Base-by-base conservation (phyloP, 2,113 vertebrate species). In the Fulmarus glacialis region DNA sequence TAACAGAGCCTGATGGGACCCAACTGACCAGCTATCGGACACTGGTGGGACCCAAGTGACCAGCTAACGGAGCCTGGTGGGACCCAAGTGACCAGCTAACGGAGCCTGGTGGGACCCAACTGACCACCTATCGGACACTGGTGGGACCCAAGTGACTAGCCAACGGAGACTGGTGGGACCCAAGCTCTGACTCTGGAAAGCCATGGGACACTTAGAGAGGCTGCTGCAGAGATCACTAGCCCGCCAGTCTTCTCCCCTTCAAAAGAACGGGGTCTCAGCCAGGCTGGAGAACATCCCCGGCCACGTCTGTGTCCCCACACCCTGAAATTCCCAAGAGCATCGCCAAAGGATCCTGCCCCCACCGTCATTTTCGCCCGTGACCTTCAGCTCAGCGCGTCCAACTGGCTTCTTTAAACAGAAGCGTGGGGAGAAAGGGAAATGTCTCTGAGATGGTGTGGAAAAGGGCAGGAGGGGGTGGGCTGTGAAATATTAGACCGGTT, bases 381-480 rank as follows among this genome's bases (percentile, higher is more conserved):
- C 97, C 97, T 97, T 97, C 95, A 95, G 92, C 92, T 64, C 36
- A 11, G 78, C 6, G 23, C 12, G 17, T 22, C 94, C 96, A 73
- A 90, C 53, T 79, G 97, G 78, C 91, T 94, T 55, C 93, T 90
- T 38, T 66, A 40, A 77, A 68, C 40, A 64, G 92, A 72, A 94
- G 97, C 93, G 95, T 97, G 97, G 97, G 97, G 97, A 97, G 93
- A n/a, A 94, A 34, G 95, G 97, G 97, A 97, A 97, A 97, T 97
- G 97, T 96, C 93, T 97, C 40, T 2, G 95, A 86, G 96, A 34
- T 92, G 96, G 90, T 80, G 92, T 96, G 96, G 96, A 95, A 97
- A 97, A 97, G 97, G 97, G 96, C 97, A 97, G 93, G 92, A 97
- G 97, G 95, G 97, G 97, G 97, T 97, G 97, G 97, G 95, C 85